Evolutionary conservation across 92 coral and sea anemone genomes (phyloP).

Genomic region (Plumapathes pennacea): DNA sequence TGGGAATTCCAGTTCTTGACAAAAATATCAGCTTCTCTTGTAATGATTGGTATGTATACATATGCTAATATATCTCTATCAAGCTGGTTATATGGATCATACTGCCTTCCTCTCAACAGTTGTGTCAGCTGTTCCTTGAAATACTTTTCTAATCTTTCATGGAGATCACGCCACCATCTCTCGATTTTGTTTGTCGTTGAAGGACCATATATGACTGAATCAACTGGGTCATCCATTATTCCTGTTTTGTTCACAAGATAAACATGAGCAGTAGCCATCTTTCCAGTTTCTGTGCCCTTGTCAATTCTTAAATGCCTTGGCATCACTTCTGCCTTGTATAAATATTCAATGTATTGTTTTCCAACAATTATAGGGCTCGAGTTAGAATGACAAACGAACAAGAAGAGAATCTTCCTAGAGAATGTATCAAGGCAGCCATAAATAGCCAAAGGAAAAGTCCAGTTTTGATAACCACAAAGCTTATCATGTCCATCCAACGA

Average conservation of each 20-base stretch:
- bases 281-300: slow-evolving; percentile 71
- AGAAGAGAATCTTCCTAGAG: slow-evolving; percentile 49
- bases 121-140: slow-evolving; percentile 39
- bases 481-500: slow-evolving; percentile 62
- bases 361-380: slow-evolving; percentile 45
- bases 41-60: slow-evolving; percentile 53
- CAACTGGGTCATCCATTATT: slow-evolving; percentile 55
- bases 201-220: slow-evolving; percentile 65
- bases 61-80: slow-evolving; percentile 49
- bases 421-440: slow-evolving; percentile 64
- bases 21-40: slow-evolving; percentile 45
- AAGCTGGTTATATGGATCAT: slow-evolving; percentile 34
- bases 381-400: slow-evolving; percentile 62
- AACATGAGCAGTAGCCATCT: slow-evolving; percentile 61
- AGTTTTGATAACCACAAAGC: slow-evolving; percentile 72
- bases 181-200: slow-evolving; percentile 70
- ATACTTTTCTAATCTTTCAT: slow-evolving; percentile 51
- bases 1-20: slow-evolving; percentile 66
- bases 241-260: slow-evolving; percentile 39
- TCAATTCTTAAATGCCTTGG: slow-evolving; percentile 55
- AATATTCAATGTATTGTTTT: slow-evolving; percentile 38
- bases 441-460: slow-evolving; percentile 61
- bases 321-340: slow-evolving; percentile 31
- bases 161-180: slow-evolving; percentile 69
- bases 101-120: slow-evolving; percentile 54